Percentiles rank a stretch among this genome's conserved stretches.
Evolutionary conservation across 2,888 invertebrate genomes (phyloP).

Genomic region (Drosophila fungiperda): DNA sequence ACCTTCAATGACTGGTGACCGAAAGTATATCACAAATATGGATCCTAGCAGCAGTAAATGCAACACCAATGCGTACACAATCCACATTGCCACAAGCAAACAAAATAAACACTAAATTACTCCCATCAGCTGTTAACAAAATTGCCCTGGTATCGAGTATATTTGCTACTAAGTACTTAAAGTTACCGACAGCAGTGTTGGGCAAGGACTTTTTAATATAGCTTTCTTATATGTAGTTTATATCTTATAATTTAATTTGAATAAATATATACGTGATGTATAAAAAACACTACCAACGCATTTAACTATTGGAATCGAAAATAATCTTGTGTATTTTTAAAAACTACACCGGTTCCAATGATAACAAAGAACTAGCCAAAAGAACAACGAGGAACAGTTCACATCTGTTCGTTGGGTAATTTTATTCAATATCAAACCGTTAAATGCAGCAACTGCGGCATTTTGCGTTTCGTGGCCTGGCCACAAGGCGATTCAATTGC

Average conservation of each 20-base stretch:
- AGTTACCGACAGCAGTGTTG: conserved; percentile 3
- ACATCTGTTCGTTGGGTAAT: conserved; percentile 3
- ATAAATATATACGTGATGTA: neutral
- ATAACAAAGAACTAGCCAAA: neutral
- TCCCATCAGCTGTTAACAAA: conserved; percentile 32
- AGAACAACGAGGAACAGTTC: conserved; percentile 13
- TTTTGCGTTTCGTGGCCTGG: conserved; percentile 23
- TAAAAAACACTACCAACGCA: neutral
- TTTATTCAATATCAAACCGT: conserved; percentile 10
- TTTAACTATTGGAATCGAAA: neutral
- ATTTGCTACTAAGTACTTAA: neutral
- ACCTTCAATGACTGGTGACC: conserved; percentile 91
- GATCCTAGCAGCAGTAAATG: conserved; percentile 92
- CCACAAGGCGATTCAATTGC: conserved; percentile 7
- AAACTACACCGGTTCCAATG: neutral
- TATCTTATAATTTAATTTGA: neutral
- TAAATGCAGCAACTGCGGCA: conserved; percentile 59
- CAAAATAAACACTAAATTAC: conserved; percentile 14
- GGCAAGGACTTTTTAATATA: neutral
- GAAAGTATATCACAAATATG: conserved; percentile 97
- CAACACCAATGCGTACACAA: conserved; percentile 86
- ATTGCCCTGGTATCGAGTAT: conserved; percentile 36
- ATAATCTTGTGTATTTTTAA: neutral
- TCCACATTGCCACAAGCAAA: conserved; percentile 75
- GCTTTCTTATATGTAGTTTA: too few species aligned